These are phyloP conservation scores for Tethya wilhelma DNA, from an alignment of 37 sponge, comb jelly and placozoan genomes.

Conservation along the genomic window DNA sequence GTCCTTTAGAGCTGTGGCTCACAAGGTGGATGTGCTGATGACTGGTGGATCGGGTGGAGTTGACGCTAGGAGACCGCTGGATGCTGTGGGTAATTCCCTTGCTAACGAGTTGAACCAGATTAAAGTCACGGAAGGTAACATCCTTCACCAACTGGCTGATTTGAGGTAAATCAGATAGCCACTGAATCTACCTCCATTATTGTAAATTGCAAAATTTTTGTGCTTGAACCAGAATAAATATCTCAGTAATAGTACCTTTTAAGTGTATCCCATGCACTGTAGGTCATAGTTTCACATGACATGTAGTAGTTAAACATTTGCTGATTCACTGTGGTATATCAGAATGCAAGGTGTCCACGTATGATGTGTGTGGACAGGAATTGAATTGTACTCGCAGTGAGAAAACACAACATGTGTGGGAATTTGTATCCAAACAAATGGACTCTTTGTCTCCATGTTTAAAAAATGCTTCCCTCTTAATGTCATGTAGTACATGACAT, in stretches of 20 bases:
- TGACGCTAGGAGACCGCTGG: background rate
- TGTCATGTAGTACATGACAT: background rate
- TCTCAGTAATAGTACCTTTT: too few species aligned
- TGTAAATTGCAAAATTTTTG: background rate
- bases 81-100: background rate
- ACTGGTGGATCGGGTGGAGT: background rate
- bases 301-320: too few species aligned
- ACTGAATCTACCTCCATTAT: background rate
- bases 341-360: too few species aligned
- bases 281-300: too few species aligned
- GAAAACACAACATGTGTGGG: too few species aligned
- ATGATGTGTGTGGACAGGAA: too few species aligned
- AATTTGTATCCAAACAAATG: too few species aligned
- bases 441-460: too few species aligned
- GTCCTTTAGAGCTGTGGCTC: conserved; percentile 7
- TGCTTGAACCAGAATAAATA: background rate
- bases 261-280: too few species aligned
- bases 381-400: too few species aligned
- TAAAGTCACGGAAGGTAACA: conserved; percentile 25
- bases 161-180: conserved; percentile 16
- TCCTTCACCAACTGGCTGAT: conserved; percentile 57
- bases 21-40: conserved; percentile 30
- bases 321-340: too few species aligned
- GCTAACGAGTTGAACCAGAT: conserved; percentile 15
- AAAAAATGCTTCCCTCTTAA: background rate